These are phyloP conservation scores for Palythoa caribaeorum DNA, from an alignment of 92 coral and sea anemone genomes.

Conservation along the genomic window DNA sequence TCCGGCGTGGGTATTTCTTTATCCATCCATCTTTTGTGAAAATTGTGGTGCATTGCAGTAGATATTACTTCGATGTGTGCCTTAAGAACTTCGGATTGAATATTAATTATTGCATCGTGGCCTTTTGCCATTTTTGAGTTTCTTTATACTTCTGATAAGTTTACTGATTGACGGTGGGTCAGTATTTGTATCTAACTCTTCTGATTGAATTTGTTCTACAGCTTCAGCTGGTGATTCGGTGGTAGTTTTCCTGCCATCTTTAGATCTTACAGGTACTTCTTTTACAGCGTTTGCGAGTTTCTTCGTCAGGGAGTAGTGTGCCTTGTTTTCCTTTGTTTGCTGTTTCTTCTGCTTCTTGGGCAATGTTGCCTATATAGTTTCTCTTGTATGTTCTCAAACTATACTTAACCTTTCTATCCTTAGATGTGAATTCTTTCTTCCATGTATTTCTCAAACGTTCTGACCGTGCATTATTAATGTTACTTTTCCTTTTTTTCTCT, in stretches of 20 bases:
- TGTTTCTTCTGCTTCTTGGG: conserved; percentile 42
- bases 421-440: background rate
- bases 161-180: too few species aligned
- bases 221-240: conserved; percentile 24
- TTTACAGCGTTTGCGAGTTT: conserved; percentile 29
- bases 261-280: conserved; percentile 6
- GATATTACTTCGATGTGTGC: too few species aligned
- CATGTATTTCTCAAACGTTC: too few species aligned
- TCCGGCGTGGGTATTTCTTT: too few species aligned
- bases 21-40: too few species aligned
- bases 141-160: too few species aligned
- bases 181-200: too few species aligned
- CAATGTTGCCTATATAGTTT: conserved; percentile 22
- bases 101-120: too few species aligned
- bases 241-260: background rate
- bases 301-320: conserved; percentile 29
- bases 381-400: conserved; percentile 41
- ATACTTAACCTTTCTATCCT: background rate
- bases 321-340: conserved; percentile 22
- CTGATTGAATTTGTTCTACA: conserved; percentile 24
- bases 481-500: conserved; percentile 21
- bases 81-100: too few species aligned
- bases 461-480: conserved; percentile 12
- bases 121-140: too few species aligned
- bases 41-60: too few species aligned